phyloP scores from a whole-genome alignment of 2,888 invertebrate species.

The Ornithoptera alexandrae region DNA sequence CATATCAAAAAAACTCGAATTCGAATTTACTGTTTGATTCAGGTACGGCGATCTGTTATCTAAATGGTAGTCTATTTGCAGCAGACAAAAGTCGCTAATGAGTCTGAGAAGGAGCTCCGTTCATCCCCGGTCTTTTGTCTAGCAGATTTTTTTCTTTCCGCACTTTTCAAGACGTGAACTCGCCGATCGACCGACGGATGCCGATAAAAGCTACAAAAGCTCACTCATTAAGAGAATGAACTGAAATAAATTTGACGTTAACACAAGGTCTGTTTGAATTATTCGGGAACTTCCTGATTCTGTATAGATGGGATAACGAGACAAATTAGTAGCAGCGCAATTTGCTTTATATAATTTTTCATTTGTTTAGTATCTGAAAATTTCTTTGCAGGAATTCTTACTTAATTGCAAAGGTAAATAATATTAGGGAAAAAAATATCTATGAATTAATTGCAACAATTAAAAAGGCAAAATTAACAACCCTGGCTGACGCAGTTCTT shows the following conservation, averaged over 20 bases:
- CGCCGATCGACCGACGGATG: conserved; percentile 26
- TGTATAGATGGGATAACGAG: conserved; percentile 17
- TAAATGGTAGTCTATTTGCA: conserved; percentile 22
- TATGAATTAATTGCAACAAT: no score
- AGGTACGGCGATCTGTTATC: conserved; percentile 22
- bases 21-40: conserved; percentile 10
- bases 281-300: conserved; percentile 16
- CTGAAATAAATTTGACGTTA: conserved; percentile 21
- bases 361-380: background rate
- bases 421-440: background rate
- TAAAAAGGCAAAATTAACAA: no score
- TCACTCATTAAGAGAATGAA: conserved; percentile 27
- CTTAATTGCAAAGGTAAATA: background rate
- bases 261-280: conserved; percentile 23
- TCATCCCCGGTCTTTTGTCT: conserved; percentile 26
- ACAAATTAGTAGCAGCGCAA: conserved; percentile 11
- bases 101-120: conserved; percentile 20
- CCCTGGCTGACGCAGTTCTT: no score
- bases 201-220: conserved; percentile 26
- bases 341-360: conserved; percentile 10
- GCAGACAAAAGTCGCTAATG: conserved; percentile 28
- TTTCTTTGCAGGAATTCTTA: background rate
- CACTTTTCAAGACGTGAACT: conserved; percentile 23
- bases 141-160: conserved; percentile 20
- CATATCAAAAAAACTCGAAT: conserved; percentile 3